Conservation (phyloP, 2,888 invertebrate species). For the Amiota communis region DNA sequence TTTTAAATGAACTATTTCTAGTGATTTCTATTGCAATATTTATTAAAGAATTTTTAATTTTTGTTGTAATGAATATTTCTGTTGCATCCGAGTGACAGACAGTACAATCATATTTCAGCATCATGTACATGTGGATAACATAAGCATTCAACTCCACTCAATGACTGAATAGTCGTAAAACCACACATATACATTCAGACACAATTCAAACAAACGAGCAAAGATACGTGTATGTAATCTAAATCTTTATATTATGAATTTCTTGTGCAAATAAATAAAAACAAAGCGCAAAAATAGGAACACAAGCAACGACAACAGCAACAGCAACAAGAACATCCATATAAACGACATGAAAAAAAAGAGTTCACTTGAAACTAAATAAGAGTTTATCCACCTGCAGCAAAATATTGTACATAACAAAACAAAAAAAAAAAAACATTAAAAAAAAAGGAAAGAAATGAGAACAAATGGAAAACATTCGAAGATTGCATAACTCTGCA, state of each 20-base stretch:
- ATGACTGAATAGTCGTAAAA: too few relatives aligned
- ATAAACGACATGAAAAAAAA: neutral
- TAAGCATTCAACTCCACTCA: too few relatives aligned
- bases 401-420: neutral
- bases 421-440: neutral
- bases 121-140: too few relatives aligned
- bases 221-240: too few relatives aligned
- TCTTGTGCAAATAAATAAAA: conserved; percentile 18
- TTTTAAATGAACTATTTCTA: too few relatives aligned
- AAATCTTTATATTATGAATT: neutral
- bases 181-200: too few relatives aligned
- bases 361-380: conserved; percentile 24
- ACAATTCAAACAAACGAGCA: too few relatives aligned
- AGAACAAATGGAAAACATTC: neutral
- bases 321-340: neutral
- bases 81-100: too few relatives aligned
- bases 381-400: conserved; percentile 20
- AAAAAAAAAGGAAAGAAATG: neutral
- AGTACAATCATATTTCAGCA: too few relatives aligned
- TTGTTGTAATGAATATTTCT: too few relatives aligned
- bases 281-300: neutral
- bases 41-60: too few relatives aligned
- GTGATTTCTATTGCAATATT: too few relatives aligned
- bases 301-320: conserved; percentile 5
- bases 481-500: conserved; percentile 9